Percentiles rank a stretch among this genome's conserved stretches.
phyloP scores from a whole-genome alignment of 1,140 invertebrate genomes.

The Drosophila navojoa region DNA sequence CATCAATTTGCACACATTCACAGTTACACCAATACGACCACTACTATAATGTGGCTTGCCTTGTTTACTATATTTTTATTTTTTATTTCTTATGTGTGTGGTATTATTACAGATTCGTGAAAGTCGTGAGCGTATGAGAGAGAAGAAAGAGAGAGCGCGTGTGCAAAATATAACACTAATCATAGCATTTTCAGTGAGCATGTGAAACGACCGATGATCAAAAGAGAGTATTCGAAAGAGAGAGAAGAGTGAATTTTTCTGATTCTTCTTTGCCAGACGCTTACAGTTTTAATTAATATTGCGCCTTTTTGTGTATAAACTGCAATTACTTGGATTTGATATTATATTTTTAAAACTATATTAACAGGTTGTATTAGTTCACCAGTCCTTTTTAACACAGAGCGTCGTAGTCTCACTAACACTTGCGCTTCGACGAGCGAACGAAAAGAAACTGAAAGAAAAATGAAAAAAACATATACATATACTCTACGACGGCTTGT shows the following conservation, averaged over 20 bases:
- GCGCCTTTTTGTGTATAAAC: neutral
- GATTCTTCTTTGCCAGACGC: conserved; percentile 16
- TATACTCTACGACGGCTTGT: conserved; percentile 38
- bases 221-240: conserved; percentile 25
- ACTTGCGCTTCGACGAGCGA: conserved; percentile 64
- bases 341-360: neutral
- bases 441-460: conserved; percentile 75
- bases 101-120: conserved; percentile 63
- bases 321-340: neutral
- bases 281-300: conserved; percentile 6
- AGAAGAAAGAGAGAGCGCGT: conserved; percentile 35
- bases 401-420: conserved; percentile 51
- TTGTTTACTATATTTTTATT: conserved; percentile 48
- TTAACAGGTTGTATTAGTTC: conserved; percentile 1
- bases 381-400: conserved; percentile 26
- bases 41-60: conserved; percentile 49
- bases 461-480: conserved; percentile 54
- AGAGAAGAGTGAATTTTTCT: conserved; percentile 21
- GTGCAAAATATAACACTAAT: conserved; percentile 48
- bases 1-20: conserved; percentile 36
- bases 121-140: conserved; percentile 51
- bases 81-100: conserved; percentile 33
- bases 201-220: conserved; percentile 22
- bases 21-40: conserved; percentile 29
- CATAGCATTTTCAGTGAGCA: conserved; percentile 57